phyloP scores from a whole-genome alignment of 2,888 invertebrate species.

The Hylaea fasciaria region DNA sequence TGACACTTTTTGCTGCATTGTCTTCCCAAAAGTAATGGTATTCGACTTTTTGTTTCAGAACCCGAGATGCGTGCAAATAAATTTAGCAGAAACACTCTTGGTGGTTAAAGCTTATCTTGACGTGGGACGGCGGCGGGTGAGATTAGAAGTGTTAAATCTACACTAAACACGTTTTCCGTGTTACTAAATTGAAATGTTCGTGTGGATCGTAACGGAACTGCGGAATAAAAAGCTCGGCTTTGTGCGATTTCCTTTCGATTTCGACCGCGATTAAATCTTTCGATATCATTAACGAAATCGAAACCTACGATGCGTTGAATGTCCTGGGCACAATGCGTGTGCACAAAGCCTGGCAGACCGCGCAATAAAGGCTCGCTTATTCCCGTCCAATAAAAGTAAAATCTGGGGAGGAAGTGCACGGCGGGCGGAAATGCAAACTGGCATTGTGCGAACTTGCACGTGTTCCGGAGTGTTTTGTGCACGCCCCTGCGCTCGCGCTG shows the following conservation, averaged over 20 bases:
- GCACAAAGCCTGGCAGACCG: slow-evolving; percentile 76
- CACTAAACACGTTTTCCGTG: slow-evolving; percentile 56
- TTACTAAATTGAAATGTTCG: slow-evolving; percentile 53
- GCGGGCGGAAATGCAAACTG: slow-evolving; percentile 83
- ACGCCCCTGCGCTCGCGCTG: slow-evolving; percentile 60
- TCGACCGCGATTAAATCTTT: slow-evolving; percentile 73
- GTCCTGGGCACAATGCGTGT: slow-evolving; percentile 71
- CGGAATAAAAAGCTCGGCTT: slow-evolving; percentile 47
- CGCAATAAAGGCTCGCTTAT: slow-evolving; percentile 69
- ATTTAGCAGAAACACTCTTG: slow-evolving; percentile 66
- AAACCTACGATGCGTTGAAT: slow-evolving; percentile 83
- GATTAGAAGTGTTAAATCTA: slow-evolving; percentile 73
- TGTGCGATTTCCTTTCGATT: slow-evolving; percentile 77
- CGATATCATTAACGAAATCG: slow-evolving; percentile 84
- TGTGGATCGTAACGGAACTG: slow-evolving; percentile 43
- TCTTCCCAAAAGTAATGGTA: slow-evolving; percentile 66
- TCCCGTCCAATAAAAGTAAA: slow-evolving; percentile 77
- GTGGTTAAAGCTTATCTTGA: slow-evolving; percentile 66
- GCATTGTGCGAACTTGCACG: slow-evolving; percentile 83
- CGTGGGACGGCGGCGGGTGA: slow-evolving; percentile 53
- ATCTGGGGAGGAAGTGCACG: slow-evolving; percentile 83
- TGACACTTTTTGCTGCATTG: slow-evolving; percentile 74
- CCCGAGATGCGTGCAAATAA: slow-evolving; percentile 73
- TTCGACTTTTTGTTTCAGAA: slow-evolving; percentile 77
- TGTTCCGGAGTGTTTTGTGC: slow-evolving; percentile 81